A percentile compares a stretch with the other conserved stretches of the same genome.
phyloP scores from a whole-genome alignment of 2,797 vertebrate species.

The Lycodopsis pacificus region DNA sequence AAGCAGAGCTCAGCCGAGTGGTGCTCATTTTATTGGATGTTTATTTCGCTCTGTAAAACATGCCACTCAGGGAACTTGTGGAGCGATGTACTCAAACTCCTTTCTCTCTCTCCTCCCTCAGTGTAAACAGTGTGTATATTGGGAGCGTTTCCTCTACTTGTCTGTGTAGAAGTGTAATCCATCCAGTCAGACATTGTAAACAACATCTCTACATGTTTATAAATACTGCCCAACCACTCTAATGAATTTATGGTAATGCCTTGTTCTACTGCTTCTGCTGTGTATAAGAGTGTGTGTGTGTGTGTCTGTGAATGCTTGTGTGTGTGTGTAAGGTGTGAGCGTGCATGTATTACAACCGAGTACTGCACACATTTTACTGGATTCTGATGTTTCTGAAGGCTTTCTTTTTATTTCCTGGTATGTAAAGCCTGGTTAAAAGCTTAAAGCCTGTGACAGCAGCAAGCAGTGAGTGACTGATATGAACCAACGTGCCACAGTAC shows the following conservation, averaged over 20 bases:
- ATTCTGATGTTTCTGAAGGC: conserved; percentile 53
- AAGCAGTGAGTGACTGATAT: conserved; percentile 51
- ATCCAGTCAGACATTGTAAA: conserved; percentile 87
- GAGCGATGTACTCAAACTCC: conserved; percentile 59
- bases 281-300: conserved; percentile 32
- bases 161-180: conserved; percentile 87
- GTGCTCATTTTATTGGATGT: conserved; percentile 88
- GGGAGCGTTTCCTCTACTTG: conserved; percentile 81
- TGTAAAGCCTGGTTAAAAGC: conserved; percentile 62
- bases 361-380: conserved; percentile 43
- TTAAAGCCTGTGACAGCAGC: conserved; percentile 60
- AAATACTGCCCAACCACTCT: conserved; percentile 84
- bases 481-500: conserved; percentile 46
- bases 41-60: conserved; percentile 85
- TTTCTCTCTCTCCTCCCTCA: conserved; percentile 43
- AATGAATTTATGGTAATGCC: conserved; percentile 89
- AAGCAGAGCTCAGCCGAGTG: conserved; percentile 60
- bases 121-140: conserved; percentile 83
- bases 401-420: conserved; percentile 34
- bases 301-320: conserved; percentile 23
- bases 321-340: conserved; percentile 37
- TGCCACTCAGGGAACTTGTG: conserved; percentile 78
- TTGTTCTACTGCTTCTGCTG: conserved; percentile 76
- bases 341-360: conserved; percentile 35
- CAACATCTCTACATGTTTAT: conserved; percentile 86